Conservation (phyloP, 2,888 invertebrate genomes). For the Mimas tiliae region DNA sequence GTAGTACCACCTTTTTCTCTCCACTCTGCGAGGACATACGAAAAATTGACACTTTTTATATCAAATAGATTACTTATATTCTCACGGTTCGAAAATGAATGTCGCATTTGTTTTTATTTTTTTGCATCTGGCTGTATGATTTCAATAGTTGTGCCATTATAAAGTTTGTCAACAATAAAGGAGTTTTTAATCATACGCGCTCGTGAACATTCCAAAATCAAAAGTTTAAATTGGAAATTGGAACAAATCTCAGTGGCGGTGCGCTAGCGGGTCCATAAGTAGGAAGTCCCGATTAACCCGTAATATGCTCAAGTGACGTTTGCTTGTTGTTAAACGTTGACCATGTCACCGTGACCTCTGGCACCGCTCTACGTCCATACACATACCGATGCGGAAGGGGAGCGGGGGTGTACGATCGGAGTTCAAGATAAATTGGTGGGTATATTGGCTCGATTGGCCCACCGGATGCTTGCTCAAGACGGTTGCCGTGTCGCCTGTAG, state of each 20-base stretch:
- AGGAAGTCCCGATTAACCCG: constrained; percentile 81
- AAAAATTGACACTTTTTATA: neutral
- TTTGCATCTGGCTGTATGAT: neutral
- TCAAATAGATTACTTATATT: constrained; percentile 12
- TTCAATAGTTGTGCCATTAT: neutral
- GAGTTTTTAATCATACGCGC: constrained; percentile 5
- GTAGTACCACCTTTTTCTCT: constrained; percentile 6
- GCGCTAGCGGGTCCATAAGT: constrained; percentile 68
- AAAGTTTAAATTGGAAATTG: constrained; percentile 70
- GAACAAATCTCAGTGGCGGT: constrained; percentile 78
- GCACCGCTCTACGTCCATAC: constrained; percentile 41
- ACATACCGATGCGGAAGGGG: constrained; percentile 37
- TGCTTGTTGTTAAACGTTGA: constrained; percentile 58
- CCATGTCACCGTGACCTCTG: constrained; percentile 56
- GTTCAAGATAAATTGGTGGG: constrained; percentile 58
- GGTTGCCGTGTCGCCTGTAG: constrained; percentile 50
- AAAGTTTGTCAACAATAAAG: neutral
- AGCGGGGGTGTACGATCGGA: constrained; percentile 40
- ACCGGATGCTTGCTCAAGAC: constrained; percentile 81
- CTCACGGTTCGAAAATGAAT: neutral
- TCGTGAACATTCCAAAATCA: constrained; percentile 51
- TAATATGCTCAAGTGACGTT: constrained; percentile 82
- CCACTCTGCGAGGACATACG: constrained; percentile 4
- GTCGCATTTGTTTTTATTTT: too few species aligned
- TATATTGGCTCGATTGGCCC: constrained; percentile 79